Evolutionary conservation across 1,140 invertebrate genomes (phyloP).

Genomic region (Nebria ingens): DNA sequence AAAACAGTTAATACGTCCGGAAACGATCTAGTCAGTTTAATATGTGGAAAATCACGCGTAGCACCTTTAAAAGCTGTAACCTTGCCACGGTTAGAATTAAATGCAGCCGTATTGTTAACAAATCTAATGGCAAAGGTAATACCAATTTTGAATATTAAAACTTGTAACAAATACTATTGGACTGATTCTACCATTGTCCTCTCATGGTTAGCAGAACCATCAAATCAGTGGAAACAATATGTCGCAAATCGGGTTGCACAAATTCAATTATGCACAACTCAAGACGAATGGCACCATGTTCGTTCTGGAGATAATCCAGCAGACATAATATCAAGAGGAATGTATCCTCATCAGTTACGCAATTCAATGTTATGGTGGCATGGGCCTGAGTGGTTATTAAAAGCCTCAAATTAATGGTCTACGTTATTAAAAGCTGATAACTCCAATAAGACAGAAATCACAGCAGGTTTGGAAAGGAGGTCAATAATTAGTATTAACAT

Average conservation of each 20-base stretch:
- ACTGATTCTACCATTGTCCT: constrained; percentile 18
- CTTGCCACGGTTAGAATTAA: constrained; percentile 22
- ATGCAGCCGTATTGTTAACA: constrained; percentile 11
- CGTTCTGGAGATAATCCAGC: constrained; percentile 28
- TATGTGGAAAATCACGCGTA: constrained; percentile 20
- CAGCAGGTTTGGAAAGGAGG: not conserved
- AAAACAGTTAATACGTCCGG: constrained; percentile 2
- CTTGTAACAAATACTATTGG: not conserved
- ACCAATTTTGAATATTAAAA: not conserved
- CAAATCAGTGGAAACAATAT: constrained; percentile 21
- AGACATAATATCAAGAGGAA: constrained; percentile 32
- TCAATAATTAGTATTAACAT: constrained; percentile 5
- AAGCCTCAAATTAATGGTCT: constrained; percentile 10
- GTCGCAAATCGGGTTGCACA: constrained; percentile 25
- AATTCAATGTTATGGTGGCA: constrained; percentile 26
- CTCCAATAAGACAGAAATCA: constrained; percentile 6
- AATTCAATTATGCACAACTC: constrained; percentile 24
- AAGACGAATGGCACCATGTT: constrained; percentile 25
- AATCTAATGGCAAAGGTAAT: not conserved
- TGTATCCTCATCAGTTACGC: constrained; percentile 19
- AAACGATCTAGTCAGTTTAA: not conserved
- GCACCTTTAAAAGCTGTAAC: constrained; percentile 20
- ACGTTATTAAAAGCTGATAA: constrained; percentile 9
- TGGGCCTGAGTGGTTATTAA: constrained; percentile 16
- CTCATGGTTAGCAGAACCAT: constrained; percentile 21